Conservation (phyloP, 2,888 invertebrate species). For the Papilio protenor region DNA sequence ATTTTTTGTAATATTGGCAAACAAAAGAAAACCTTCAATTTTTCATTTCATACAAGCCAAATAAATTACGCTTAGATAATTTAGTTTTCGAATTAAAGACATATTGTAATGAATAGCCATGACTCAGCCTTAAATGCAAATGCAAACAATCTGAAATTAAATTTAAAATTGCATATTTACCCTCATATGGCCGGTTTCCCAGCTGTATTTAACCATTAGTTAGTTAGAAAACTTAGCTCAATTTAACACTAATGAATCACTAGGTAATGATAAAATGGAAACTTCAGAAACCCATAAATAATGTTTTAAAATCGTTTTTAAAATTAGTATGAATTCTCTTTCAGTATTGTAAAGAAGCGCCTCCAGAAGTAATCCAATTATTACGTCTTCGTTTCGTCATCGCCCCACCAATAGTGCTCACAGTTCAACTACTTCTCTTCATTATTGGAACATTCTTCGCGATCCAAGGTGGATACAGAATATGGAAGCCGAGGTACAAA, state of each 20-base stretch:
- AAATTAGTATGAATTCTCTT: constrained; percentile 44
- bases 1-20: not conserved
- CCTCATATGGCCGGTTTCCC: too few relatives aligned
- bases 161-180: too few relatives aligned
- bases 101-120: not conserved
- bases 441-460: constrained; percentile 75
- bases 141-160: too few relatives aligned
- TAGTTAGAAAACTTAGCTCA: too few relatives aligned
- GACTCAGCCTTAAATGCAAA: not conserved
- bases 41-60: constrained; percentile 15
- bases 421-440: constrained; percentile 73
- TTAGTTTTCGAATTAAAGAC: not conserved
- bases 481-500: constrained; percentile 68
- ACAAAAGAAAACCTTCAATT: constrained; percentile 9
- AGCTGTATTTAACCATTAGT: too few relatives aligned
- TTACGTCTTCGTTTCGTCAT: constrained; percentile 78
- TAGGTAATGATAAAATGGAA: too few relatives aligned
- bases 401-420: constrained; percentile 79
- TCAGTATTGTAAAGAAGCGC: constrained; percentile 73
- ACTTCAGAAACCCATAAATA: too few relatives aligned
- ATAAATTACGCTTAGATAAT: constrained; percentile 4
- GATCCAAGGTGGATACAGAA: constrained; percentile 66
- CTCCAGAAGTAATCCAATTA: constrained; percentile 70
- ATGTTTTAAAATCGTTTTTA: too few relatives aligned
- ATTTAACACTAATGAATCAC: too few relatives aligned